Evolutionary conservation across 2,113 vertebrate genomes (phyloP).

Genomic region (Indri indri): DNA sequence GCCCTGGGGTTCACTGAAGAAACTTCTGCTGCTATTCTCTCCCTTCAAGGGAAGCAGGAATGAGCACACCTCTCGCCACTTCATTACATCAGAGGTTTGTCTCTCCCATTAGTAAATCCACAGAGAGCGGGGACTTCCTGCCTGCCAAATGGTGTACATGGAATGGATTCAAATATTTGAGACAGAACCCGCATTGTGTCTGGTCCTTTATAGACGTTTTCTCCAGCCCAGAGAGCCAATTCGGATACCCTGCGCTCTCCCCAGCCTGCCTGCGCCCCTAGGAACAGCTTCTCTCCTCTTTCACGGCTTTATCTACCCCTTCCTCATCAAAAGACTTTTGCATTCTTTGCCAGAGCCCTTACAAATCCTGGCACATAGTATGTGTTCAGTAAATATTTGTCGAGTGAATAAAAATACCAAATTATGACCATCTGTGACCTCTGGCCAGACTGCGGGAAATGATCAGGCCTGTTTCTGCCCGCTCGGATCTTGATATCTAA

Average conservation of each 20-base stretch:
- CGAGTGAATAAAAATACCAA: slow-evolving; percentile 11
- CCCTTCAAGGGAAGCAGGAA: not conserved
- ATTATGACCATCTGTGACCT: not conserved
- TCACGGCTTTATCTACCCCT: not conserved
- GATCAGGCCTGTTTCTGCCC: not conserved
- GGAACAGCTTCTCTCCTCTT: not conserved
- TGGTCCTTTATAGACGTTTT: not conserved
- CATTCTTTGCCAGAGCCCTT: not conserved
- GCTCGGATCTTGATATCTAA: not conserved
- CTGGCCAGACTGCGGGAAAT: not conserved
- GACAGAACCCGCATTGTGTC: slow-evolving; percentile 51
- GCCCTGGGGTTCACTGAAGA: not conserved
- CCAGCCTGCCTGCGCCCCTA: not conserved
- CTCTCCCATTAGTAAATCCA: slow-evolving; percentile 46
- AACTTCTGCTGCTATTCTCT: not conserved
- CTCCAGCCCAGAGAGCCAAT: not conserved
- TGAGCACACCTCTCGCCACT: not conserved
- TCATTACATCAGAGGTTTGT: slow-evolving; percentile 40
- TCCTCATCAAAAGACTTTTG: not conserved
- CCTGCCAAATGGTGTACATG: not conserved
- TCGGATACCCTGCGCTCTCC: not conserved
- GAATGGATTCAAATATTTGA: slow-evolving; percentile 38
- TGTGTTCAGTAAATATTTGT: not conserved
- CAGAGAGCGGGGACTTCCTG: slow-evolving; percentile 33
- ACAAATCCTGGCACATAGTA: not conserved